Conservation (phyloP, 2,797 vertebrate species). For the Todus mexicanus region DNA sequence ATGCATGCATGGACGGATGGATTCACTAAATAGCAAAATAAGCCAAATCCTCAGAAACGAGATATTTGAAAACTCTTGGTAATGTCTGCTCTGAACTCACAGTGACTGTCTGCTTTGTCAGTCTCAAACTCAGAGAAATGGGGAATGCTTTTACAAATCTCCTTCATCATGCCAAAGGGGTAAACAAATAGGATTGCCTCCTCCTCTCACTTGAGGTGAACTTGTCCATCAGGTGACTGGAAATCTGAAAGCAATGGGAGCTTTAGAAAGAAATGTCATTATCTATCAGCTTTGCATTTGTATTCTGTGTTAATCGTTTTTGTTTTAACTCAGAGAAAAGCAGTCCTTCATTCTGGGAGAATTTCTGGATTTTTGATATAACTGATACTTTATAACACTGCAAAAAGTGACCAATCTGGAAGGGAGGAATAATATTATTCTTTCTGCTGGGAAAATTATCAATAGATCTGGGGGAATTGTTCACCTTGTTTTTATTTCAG, state of each 20-base stretch:
- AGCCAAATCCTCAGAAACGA: not conserved
- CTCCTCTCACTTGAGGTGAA: not conserved
- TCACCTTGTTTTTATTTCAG: slow-evolving; percentile 56
- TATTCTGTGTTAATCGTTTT: slow-evolving; percentile 55
- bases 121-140: not conserved
- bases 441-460: slow-evolving; percentile 23
- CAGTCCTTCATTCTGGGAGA: not conserved
- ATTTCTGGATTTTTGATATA: not conserved
- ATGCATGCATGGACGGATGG: not conserved
- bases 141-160: not conserved
- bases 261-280: slow-evolving; percentile 21
- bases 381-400: slow-evolving; percentile 40
- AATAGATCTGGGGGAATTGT: not conserved
- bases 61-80: not conserved
- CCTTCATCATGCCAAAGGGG: not conserved
- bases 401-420: slow-evolving; percentile 8
- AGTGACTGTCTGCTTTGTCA: not conserved
- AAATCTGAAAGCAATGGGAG: not conserved
- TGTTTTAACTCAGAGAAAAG: slow-evolving; percentile 49
- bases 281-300: slow-evolving; percentile 21
- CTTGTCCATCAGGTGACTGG: not conserved
- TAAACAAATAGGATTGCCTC: not conserved
- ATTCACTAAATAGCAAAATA: not conserved
- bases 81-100: not conserved
- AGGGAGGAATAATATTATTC: not conserved